phyloP scores from a whole-genome alignment of 1,140 invertebrate genomes.

The Drosophila pseudoobscura region DNA sequence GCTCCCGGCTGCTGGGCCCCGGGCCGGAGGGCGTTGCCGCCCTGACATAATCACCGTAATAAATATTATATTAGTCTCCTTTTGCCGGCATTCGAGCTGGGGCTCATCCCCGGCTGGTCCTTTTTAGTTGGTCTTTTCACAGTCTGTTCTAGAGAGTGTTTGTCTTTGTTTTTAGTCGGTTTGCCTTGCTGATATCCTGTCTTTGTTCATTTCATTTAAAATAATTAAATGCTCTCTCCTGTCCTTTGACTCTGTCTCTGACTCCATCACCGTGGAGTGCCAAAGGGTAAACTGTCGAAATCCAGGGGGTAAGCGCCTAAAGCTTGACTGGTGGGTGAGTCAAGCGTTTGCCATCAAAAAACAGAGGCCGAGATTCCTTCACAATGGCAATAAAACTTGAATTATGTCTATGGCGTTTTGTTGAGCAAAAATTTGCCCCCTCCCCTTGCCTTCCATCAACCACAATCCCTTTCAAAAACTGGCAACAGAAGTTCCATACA shows the following conservation, averaged over 20 bases:
- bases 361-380: conserved; percentile 14
- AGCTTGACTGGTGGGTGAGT: too few species aligned
- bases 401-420: conserved; percentile 10
- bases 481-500: too few species aligned
- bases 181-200: neutral
- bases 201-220: conserved; percentile 16
- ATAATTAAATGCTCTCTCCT: conserved; percentile 14
- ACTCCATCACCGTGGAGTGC: too few species aligned
- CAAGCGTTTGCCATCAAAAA: neutral
- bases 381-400: conserved; percentile 22
- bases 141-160: conserved; percentile 9
- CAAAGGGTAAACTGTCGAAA: too few species aligned
- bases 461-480: too few species aligned
- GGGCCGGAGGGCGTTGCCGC: conserved; percentile 31
- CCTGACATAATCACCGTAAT: conserved; percentile 63
- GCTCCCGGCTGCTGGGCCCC: neutral
- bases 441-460: too few species aligned
- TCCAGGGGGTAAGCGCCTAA: too few species aligned
- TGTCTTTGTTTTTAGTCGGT: conserved; percentile 1
- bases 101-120: conserved; percentile 13
- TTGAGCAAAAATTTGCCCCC: neutral
- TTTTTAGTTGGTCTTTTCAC: conserved; percentile 15
- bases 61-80: conserved; percentile 64
- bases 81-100: conserved; percentile 27
- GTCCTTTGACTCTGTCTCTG: too few species aligned